phyloP scores from a whole-genome alignment of 1,140 invertebrate species.

The Psix sp. region DNA sequence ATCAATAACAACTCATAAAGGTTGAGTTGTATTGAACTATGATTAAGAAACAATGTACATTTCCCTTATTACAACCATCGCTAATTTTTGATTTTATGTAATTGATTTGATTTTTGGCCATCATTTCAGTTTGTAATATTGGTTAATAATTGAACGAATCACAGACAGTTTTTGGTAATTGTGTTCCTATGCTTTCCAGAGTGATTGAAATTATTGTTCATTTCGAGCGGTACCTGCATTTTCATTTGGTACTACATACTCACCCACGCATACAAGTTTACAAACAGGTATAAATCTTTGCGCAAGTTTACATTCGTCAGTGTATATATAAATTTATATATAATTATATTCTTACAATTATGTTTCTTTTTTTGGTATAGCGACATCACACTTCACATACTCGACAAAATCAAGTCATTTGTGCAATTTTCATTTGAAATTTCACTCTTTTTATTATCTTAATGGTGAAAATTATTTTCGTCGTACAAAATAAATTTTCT shows the following conservation, averaged over 20 bases:
- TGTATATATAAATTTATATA: conserved; percentile 39
- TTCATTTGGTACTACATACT: conserved; percentile 48
- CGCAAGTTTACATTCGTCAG: conserved; percentile 49
- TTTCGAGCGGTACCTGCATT: conserved; percentile 47
- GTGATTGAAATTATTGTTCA: conserved; percentile 12
- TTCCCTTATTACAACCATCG: too few relatives aligned
- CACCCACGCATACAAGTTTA: conserved; percentile 48
- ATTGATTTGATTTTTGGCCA: too few relatives aligned
- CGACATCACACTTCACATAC: conserved; percentile 43
- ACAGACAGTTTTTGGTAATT: conserved; percentile 23
- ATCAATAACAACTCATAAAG: too few relatives aligned
- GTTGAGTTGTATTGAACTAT: too few relatives aligned
- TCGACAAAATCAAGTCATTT: conserved; percentile 47
- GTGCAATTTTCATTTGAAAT: conserved; percentile 27
- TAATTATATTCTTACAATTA: conserved; percentile 45
- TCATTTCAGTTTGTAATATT: too few relatives aligned
- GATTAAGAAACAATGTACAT: too few relatives aligned
- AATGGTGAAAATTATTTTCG: too few relatives aligned
- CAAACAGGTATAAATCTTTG: conserved; percentile 58
- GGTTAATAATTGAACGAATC: too few relatives aligned
- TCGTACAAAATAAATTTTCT: too few relatives aligned
- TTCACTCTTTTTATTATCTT: too few relatives aligned
- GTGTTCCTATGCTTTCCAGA: conserved; percentile 12
- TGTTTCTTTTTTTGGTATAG: conserved; percentile 53
- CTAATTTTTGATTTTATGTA: too few relatives aligned